Evolutionary conservation across 64 coral and sea anemone genomes (phyloP), one percentile per base, ranked within the genome.

Genomic region (Hydrozoanthus tunicans): DNA sequence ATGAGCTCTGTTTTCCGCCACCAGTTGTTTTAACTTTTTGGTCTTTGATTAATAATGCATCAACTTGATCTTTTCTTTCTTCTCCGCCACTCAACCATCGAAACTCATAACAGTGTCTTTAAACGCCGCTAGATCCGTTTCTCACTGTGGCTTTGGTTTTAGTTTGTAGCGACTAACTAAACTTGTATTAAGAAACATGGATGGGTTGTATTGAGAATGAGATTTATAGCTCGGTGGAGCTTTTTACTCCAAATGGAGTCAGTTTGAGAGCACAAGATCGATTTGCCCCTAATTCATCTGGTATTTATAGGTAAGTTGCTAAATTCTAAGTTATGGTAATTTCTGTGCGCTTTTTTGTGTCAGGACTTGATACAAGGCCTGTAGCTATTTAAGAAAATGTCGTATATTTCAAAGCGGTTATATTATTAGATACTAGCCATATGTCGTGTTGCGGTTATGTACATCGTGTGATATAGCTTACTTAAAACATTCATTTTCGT

Each of bases 1-100:
- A 12, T 70, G 13, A 11, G 9, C 52, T 70, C 53, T 88, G 9
- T 17, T 88, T 88, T 59, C 68, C 23, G 69, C 84, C 84, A 88
- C 84, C 84, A 58, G 84, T 88, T 86, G 82, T 86, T 88, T 13
- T 86, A 10, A 27, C 74, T 88, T 73, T 88, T 70, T 88, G 69
- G 84, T 74, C 69, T 88, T 88, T 88, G 69, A 88, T 88, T 88
- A 88, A 88, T 54, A 59, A 59, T 88, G 73, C 84, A 88, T 88
- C 17, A 88, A 60, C 84, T 88, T 88, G 84, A 88, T 88, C 84
- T 88, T 73, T 88, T 58, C 84, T 88, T 88, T 88, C 84, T 88
- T 88, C 84, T 74, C 9, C 84, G 68, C 60, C 84, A 88, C 65
- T 88, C 84, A 88, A 88, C 67, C 84, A 88, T 88, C 84, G 20